phyloP scores from a whole-genome alignment of 64 coral and sea anemone species.

The Montipora sp. region DNA sequence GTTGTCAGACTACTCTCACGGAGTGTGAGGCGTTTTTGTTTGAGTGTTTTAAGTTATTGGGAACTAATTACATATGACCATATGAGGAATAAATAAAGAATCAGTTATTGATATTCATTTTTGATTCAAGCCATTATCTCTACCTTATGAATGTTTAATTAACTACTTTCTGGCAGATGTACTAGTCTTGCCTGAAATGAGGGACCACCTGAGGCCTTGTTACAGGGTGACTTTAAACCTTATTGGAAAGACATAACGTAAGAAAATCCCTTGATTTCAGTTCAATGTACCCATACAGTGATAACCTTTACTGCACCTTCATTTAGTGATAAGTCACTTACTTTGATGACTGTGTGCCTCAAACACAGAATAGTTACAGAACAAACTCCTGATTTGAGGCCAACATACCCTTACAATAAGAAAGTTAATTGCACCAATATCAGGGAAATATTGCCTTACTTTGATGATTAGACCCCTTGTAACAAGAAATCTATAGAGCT shows the following conservation, averaged over 20 bases:
- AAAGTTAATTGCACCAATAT: neutral
- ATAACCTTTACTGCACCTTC: neutral
- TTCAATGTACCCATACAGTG: neutral
- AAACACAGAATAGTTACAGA: neutral
- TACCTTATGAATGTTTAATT: constrained; percentile 20
- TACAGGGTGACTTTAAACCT: constrained; percentile 3
- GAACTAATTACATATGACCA: neutral
- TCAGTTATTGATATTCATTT: constrained; percentile 1
- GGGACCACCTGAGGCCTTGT: neutral
- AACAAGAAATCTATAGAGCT: neutral
- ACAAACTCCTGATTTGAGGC: constrained; percentile 6
- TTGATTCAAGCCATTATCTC: neutral
- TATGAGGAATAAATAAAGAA: constrained; percentile 17
- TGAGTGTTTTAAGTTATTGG: neutral
- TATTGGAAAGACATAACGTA: constrained; percentile 3
- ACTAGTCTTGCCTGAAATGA: constrained; percentile 26
- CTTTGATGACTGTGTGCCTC: neutral
- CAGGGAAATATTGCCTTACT: neutral
- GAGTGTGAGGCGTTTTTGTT: constrained; percentile 3
- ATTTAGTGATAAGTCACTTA: neutral
- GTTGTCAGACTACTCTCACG: neutral
- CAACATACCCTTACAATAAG: neutral
- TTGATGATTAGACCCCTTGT: neutral
- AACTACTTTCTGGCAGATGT: neutral
- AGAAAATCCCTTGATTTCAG: constrained; percentile 32